Percentiles rank a stretch among this genome's conserved stretches.
phyloP scores from a whole-genome alignment of 2,888 invertebrate species.

The Tanaodytes sp. region DNA sequence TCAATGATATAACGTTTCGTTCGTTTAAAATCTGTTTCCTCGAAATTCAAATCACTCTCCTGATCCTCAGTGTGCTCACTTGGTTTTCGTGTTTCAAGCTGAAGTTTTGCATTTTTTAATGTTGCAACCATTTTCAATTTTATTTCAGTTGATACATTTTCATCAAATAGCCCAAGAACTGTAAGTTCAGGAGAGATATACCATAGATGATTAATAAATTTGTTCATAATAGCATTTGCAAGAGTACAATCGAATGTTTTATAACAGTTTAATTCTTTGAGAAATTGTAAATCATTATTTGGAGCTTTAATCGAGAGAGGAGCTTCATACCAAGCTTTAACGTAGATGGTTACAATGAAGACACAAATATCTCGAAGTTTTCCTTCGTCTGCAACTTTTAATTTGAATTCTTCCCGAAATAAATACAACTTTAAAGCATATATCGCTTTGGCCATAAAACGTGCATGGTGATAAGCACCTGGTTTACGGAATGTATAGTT shows the following conservation, averaged over 20 bases:
- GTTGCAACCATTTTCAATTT: constrained; percentile 5
- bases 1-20: no score
- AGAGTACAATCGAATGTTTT: no score
- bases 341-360: constrained; percentile 2
- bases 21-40: neutral
- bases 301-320: constrained; percentile 11
- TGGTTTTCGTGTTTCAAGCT: no score
- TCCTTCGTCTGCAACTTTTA: constrained; percentile 45
- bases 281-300: constrained; percentile 25
- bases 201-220: constrained; percentile 42
- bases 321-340: neutral
- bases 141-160: neutral
- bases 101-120: no score
- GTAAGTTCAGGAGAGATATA: constrained; percentile 41
- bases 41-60: no score
- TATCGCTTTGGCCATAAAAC: constrained; percentile 56
- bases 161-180: constrained; percentile 39
- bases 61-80: no score
- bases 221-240: constrained; percentile 9
- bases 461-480: constrained; percentile 58
- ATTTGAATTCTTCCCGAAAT: constrained; percentile 50
- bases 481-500: no score
- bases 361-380: constrained; percentile 5
- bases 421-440: constrained; percentile 45
- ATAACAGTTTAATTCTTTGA: no score